phyloP scores from a whole-genome alignment of 2,113 vertebrate species.

The Strix uralensis region DNA sequence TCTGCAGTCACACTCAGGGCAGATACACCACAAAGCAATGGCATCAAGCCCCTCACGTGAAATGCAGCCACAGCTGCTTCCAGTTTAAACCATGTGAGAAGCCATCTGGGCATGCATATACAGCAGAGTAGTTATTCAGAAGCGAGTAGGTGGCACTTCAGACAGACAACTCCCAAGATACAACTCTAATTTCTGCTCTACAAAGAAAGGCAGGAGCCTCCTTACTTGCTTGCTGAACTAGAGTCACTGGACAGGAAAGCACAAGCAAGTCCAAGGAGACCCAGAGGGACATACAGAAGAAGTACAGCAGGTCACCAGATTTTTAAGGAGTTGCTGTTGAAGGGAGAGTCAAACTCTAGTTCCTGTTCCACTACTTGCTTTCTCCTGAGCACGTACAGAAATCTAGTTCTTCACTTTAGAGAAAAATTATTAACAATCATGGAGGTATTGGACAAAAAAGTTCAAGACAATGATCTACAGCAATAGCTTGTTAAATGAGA shows the following conservation, averaged over 20 bases:
- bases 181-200: background rate
- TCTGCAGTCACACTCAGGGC: background rate
- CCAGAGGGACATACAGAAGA: background rate
- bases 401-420: background rate
- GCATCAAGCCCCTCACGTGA: background rate
- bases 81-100: background rate
- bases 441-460: background rate
- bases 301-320: background rate
- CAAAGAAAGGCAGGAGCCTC: background rate
- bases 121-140: background rate
- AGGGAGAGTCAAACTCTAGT: background rate
- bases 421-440: background rate
- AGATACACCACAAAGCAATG: background rate
- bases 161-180: background rate
- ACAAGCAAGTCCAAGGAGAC: background rate
- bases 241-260: background rate
- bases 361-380: background rate
- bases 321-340: background rate
- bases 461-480: background rate
- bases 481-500: background rate
- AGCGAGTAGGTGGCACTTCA: background rate
- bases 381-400: background rate
- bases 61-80: background rate
- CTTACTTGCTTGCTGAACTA: background rate
- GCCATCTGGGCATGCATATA: background rate